A percentile compares a stretch with the other conserved stretches of the same genome.
Conservation (phyloP, 64 coral and sea anemone species). For the Anthopleura sola region DNA sequence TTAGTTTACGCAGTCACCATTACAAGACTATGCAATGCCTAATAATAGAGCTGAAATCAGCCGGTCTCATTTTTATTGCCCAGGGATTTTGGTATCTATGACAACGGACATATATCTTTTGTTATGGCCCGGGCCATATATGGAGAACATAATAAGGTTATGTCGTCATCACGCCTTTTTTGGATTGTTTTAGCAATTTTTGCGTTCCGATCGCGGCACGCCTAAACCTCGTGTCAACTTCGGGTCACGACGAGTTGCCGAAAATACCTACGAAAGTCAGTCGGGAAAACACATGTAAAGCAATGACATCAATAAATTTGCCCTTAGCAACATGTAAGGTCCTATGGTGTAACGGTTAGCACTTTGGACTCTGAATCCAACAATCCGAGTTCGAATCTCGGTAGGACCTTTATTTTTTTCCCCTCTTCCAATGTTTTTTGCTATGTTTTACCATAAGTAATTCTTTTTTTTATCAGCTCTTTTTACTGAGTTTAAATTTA, state of each 20-base stretch:
- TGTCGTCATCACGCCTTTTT: conserved; percentile 63
- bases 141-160: conserved; percentile 43
- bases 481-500: not conserved
- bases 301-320: not conserved
- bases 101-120: conserved; percentile 60
- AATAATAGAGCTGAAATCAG: conserved; percentile 94
- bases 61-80: conserved; percentile 62
- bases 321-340: not conserved
- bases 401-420: conserved; percentile 40
- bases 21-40: conserved; percentile 26
- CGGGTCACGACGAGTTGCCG: conserved; percentile 56
- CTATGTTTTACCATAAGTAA: not conserved
- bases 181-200: conserved; percentile 56
- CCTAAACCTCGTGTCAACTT: conserved; percentile 82
- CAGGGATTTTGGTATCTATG: conserved; percentile 47
- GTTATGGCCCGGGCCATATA: conserved; percentile 55
- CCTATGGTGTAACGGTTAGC: conserved; percentile 96
- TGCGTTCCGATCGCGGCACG: conserved; percentile 79
- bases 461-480: not conserved
- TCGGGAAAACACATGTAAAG: not conserved
- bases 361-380: conserved; percentile 99
- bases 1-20: not conserved
- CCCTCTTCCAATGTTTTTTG: not conserved
- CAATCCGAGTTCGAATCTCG: conserved; percentile 99
- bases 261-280: conserved; percentile 13